Conservation (phyloP, 2,113 vertebrate genomes). For the Calypte anna region DNA sequence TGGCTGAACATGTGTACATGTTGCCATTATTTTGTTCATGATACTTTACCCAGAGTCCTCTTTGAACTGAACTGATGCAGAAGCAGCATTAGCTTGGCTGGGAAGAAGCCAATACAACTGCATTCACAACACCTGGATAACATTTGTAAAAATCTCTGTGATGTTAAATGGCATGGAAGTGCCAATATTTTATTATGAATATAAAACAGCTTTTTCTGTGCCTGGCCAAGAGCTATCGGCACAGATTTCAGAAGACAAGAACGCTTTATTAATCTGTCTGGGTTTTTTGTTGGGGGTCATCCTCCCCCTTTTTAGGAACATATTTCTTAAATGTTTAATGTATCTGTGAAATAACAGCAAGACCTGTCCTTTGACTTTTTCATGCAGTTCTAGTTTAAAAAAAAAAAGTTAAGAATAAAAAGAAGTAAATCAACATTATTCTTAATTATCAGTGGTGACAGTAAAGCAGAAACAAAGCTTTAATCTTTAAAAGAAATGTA, state of each 20-base stretch:
- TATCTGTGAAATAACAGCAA: background rate
- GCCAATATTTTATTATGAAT: background rate
- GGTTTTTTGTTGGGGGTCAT: background rate
- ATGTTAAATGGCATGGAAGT: background rate
- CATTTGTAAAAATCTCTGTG: background rate
- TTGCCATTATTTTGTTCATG: background rate
- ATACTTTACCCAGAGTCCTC: background rate
- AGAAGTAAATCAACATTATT: background rate
- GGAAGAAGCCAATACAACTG: background rate
- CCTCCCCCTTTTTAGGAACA: background rate
- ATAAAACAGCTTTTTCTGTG: background rate
- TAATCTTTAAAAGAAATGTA: conserved; percentile 28
- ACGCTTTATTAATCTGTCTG: background rate
- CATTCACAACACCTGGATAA: background rate
- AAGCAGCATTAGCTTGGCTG: background rate
- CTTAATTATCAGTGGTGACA: conserved; percentile 19
- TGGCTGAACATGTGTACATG: rapidly evolving
- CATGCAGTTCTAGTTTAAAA: background rate
- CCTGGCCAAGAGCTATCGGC: background rate
- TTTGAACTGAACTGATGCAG: background rate
- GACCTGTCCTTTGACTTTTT: background rate
- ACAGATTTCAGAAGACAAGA: background rate
- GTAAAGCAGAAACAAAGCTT: conserved; percentile 7
- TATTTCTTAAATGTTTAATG: background rate
- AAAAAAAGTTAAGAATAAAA: background rate